Base-by-base conservation (phyloP, 2,888 invertebrate genomes). In the Saturnia pavonia region DNA sequence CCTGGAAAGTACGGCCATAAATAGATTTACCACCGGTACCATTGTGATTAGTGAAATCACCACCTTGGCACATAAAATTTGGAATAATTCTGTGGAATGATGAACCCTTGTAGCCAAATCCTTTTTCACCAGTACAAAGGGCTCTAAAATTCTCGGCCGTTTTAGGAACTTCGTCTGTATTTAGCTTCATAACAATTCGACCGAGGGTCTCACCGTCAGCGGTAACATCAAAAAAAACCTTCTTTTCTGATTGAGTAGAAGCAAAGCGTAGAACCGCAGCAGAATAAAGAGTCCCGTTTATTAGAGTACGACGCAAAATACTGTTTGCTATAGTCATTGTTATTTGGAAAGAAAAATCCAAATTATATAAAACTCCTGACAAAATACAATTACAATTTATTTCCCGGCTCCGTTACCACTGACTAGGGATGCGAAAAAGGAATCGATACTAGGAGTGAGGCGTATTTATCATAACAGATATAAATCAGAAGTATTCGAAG, bases 1-100 rank as follows among this genome's bases (percentile, higher is more conserved):
- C 99, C 76, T 95, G 96, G 93, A 99, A 99, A 70, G 87, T 91
- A 90, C 98, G 98, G 60, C 99, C 99, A 86, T 99, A 99, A 91
- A 99, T 99, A 73, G 99, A 99, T 91, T 98, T 98, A 74, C 99
- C 99, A 68, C 98, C 98, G 82, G 97, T 97, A 91, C 98, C 98
- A 88, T 97, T 97, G 95, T 99, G 91, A 83, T 97, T 97, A 78
- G 98, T 98, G 87, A 99, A 99, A 87, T 99, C 99, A 74, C 99
- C 97, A 73, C 98, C 98, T 95, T 99, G 98, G 89, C 98, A 98
- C 99, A 99, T 99, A 94, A 99, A 99, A 88, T 97, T 97, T 70
- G 98, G 98, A 88, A 99, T 99, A 81, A 99, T 97, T 80, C 93
- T 89, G 89, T 99, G 99, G 95, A 99, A 99, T 77, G 96, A 96